A percentile compares a stretch with the other conserved stretches of the same genome.
phyloP scores from a whole-genome alignment of 2,113 vertebrate species.

The Pseudolaguvia tuberculata region DNA sequence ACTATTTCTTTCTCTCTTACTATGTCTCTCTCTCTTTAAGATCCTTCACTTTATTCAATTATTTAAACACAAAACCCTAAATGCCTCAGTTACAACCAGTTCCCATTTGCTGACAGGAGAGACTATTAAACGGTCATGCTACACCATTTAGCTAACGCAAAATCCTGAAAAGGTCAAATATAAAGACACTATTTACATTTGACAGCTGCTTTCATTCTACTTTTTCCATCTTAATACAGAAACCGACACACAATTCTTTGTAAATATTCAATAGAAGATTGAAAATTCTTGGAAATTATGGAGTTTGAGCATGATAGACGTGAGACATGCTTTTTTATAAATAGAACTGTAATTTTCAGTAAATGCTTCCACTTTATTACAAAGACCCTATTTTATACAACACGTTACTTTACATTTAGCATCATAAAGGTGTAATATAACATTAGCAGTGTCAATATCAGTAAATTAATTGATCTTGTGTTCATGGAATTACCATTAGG shows the following conservation, averaged over 20 bases:
- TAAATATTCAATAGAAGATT: constrained; percentile 1
- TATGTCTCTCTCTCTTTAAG: too few species aligned
- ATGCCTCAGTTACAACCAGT: constrained; percentile 14
- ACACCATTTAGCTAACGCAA: constrained; percentile 16
- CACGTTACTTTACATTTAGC: not conserved
- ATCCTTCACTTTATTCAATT: not conserved
- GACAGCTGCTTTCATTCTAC: not conserved
- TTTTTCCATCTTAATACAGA: not conserved
- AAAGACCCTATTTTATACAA: not conserved
- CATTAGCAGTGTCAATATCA: too few species aligned
- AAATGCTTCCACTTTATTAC: not conserved
- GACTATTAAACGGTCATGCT: constrained; percentile 15
- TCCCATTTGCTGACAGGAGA: not conserved
- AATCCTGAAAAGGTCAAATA: constrained; percentile 24
- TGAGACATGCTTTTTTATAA: not conserved
- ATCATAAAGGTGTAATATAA: too few species aligned
- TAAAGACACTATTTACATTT: not conserved
- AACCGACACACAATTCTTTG: constrained; percentile 4
- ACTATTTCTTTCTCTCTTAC: too few species aligned
- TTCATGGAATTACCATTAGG: too few species aligned
- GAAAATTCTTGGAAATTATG: not conserved
- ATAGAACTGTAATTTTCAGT: not conserved
- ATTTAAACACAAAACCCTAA: constrained; percentile 7
- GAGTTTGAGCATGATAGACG: not conserved
- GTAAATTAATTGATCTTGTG: not conserved